Conservation (phyloP, 2,888 invertebrate genomes). For the Microctonus hyperodae region DNA sequence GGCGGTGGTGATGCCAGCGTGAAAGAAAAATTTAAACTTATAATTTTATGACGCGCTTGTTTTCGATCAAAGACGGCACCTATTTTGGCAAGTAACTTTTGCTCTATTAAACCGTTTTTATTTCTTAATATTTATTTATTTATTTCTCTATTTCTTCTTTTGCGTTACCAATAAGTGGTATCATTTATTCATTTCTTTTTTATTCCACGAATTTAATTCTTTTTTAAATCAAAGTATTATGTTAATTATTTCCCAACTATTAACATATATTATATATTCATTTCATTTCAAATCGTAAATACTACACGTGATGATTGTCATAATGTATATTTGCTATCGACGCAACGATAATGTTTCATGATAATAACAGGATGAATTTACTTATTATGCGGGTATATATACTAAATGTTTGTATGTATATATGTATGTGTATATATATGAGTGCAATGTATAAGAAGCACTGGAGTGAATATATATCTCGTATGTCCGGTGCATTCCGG, state of each 20-base stretch:
- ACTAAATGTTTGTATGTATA: constrained; percentile 10
- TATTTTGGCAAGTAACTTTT: constrained; percentile 22
- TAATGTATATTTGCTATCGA: constrained; percentile 7
- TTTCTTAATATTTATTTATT: not conserved
- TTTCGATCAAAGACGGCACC: constrained; percentile 33
- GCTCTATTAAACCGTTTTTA: constrained; percentile 1
- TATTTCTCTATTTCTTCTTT: too few species aligned
- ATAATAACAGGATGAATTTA: constrained; percentile 32
- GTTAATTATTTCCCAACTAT: not conserved
- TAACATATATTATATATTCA: not conserved
- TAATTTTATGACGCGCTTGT: constrained; percentile 21
- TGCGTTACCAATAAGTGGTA: too few species aligned
- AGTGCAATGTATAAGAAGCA: not conserved
- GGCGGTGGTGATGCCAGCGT: constrained; percentile 15
- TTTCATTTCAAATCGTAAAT: constrained; percentile 7
- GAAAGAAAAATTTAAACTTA: constrained; percentile 14
- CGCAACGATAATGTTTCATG: constrained; percentile 10
- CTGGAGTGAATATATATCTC: constrained; percentile 31
- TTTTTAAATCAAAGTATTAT: too few species aligned
- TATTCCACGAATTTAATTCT: too few species aligned
- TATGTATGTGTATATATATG: constrained; percentile 14
- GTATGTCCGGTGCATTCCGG: constrained; percentile 33
- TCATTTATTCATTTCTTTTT: not conserved
- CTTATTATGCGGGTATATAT: constrained; percentile 33
- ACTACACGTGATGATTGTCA: constrained; percentile 2